Percentiles rank a stretch among this genome's conserved stretches.
Conservation (phyloP, 2,113 vertebrate species). For the Saccopteryx leptura region DNA sequence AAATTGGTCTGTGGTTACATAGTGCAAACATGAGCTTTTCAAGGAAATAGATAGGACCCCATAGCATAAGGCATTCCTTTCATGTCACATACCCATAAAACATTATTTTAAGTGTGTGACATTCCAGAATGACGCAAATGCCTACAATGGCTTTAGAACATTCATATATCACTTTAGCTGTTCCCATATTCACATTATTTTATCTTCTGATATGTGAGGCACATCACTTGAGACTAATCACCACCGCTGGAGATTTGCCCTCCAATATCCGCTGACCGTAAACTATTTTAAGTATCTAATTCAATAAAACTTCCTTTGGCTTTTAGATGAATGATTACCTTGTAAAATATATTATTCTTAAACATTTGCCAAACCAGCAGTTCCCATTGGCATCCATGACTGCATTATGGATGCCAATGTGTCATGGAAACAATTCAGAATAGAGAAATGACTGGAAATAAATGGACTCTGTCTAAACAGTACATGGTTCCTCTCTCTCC, state of each 20-base stretch:
- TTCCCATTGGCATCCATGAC: constrained; percentile 62
- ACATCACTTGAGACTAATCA: constrained; percentile 71
- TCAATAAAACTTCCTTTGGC: constrained; percentile 76
- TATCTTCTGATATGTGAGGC: constrained; percentile 72
- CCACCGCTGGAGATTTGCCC: constrained; percentile 71
- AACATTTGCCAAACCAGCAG: constrained; percentile 61
- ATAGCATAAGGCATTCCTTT: neutral
- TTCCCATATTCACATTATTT: constrained; percentile 69
- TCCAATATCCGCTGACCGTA: constrained; percentile 71
- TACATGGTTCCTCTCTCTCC: neutral
- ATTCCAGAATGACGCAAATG: constrained; percentile 52
- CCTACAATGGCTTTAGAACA: constrained; percentile 17
- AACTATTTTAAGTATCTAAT: constrained; percentile 78
- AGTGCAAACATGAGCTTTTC: neutral
- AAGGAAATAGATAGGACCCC: neutral
- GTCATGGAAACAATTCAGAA: constrained; percentile 64
- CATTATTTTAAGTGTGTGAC: constrained; percentile 62
- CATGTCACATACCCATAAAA: constrained; percentile 55
- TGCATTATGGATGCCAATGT: constrained; percentile 16
- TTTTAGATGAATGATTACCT: constrained; percentile 62
- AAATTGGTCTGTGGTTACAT: neutral
- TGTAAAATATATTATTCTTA: constrained; percentile 76
- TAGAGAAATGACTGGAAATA: constrained; percentile 29
- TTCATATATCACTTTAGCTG: constrained; percentile 52
- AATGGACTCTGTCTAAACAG: neutral